Base-by-base conservation (phyloP, 2,113 vertebrate genomes). In the Phalacrocorax carbo region DNA sequence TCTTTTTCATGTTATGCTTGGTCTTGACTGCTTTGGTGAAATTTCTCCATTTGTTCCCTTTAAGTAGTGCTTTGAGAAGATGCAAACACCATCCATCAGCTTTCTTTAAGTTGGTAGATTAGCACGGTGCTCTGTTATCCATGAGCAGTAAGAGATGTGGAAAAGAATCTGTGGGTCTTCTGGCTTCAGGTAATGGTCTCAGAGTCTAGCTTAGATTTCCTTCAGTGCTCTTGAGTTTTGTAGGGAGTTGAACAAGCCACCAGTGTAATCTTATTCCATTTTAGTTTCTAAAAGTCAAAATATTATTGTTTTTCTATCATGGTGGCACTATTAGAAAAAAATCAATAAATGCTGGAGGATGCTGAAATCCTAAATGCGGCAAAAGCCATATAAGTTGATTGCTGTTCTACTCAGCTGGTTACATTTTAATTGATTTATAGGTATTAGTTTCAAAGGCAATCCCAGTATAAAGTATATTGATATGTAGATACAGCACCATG, bases 401-500 rank as follows among this genome's bases (percentile, higher is more conserved):
- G 86, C 34, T 70, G 27, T 82, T 92, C 27, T 68, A 38, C 48
- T 84, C 48, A 61, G 25, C 61, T 94, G 38, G 80, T 85, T 91
- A 65, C 23, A 46, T 89, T 94, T 89, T 69, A 87, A 92, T 94
- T 89, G 91, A 94, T 94, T 96, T 91, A 71, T 71, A 76, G 66
- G 73, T 82, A 86, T 88, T 88, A 61, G 22, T 65, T 90, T 82
- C 77, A 76, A 60, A 93, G 75, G 68, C 90, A 94, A 61, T 88
- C 49, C 38, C 46, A 58, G 36, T 88, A 49, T 82, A 87, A 93
- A 93, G 87, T 82, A 51, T 57, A 95, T 66, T 82, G 82, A 80
- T 73, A 30, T 38, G 58, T 92, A 69, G 65, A 44, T 94, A 73
- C 38, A 72, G 25, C 70, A 86, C 44, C n/a, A 19, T 93, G 90